A percentile compares a stretch with the other conserved stretches of the same genome.
Evolutionary conservation across 1,140 invertebrate species (phyloP).

Genomic region (Pteromalus puparum): DNA sequence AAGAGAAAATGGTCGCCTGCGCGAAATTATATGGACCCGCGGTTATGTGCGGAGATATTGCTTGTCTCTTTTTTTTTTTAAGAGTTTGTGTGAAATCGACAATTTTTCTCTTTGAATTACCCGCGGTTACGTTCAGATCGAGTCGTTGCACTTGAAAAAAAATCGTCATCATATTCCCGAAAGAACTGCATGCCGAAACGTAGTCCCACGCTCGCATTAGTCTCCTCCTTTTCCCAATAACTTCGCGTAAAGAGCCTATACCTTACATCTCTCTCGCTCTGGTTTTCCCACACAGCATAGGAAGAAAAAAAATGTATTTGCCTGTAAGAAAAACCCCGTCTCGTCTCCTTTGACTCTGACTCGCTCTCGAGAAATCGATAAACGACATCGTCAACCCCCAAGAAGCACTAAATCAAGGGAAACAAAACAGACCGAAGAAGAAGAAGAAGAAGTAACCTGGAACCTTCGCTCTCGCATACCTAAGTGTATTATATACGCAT

Average conservation of each 20-base stretch:
- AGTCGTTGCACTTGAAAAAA: too few relatives aligned
- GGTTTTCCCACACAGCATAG: slow-evolving; percentile 16
- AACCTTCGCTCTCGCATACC: slow-evolving; percentile 18
- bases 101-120: background rate
- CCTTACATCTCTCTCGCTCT: background rate
- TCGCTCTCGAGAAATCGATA: slow-evolving; percentile 47
- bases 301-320: background rate
- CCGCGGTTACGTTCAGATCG: too few relatives aligned
- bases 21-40: slow-evolving; percentile 29
- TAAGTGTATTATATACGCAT: background rate
- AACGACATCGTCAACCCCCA: slow-evolving; percentile 54
- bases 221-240: background rate
- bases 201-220: too few relatives aligned
- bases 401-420: slow-evolving; percentile 44
- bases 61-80: too few relatives aligned
- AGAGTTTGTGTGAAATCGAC: background rate
- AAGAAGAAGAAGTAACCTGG: background rate
- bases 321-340: background rate
- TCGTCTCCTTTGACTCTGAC: slow-evolving; percentile 31
- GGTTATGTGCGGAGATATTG: too few relatives aligned
- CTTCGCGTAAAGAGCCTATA: background rate
- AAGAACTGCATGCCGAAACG: too few relatives aligned
- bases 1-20: slow-evolving; percentile 43
- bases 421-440: slow-evolving; percentile 13
- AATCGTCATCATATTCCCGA: too few relatives aligned